A percentile compares a stretch with the other conserved stretches of the same genome.
phyloP scores from a whole-genome alignment of 2,888 invertebrate species.

The Poecilus cupreus region DNA sequence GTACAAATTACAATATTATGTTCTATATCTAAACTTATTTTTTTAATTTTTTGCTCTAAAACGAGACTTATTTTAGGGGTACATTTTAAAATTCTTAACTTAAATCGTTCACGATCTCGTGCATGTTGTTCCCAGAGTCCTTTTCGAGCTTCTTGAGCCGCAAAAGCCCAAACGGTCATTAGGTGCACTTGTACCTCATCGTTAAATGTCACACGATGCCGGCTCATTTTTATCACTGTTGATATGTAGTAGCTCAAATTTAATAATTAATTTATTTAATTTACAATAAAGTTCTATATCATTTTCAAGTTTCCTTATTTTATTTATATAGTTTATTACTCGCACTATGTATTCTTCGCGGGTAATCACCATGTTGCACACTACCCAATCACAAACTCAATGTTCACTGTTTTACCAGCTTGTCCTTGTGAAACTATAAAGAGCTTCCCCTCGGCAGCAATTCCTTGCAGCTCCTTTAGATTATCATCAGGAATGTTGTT shows the following conservation, averaged over 20 bases:
- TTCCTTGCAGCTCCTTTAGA: background rate
- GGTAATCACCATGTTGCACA: background rate
- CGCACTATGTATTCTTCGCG: background rate
- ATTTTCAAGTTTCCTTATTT: background rate
- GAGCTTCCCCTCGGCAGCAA: background rate
- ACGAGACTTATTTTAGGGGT: background rate
- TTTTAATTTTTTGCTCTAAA: background rate
- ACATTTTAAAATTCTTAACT: constrained; percentile 66
- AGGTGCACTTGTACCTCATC: too few relatives aligned
- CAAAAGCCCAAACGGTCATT: constrained; percentile 70
- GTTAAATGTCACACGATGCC: background rate
- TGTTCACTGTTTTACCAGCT: background rate
- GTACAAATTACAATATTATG: too few relatives aligned
- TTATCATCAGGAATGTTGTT: background rate
- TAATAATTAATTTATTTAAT: background rate
- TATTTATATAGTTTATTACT: background rate
- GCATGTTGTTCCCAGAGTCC: constrained; percentile 78
- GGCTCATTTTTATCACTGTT: constrained; percentile 65
- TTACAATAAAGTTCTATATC: background rate
- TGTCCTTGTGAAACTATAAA: background rate
- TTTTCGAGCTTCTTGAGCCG: constrained; percentile 77
- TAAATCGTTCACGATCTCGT: constrained; percentile 75
- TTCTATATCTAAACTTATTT: too few relatives aligned
- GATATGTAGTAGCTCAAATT: constrained; percentile 25
- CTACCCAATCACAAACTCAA: background rate